phyloP scores from a whole-genome alignment of 2,888 invertebrate genomes.

The Cantharis rustica region DNA sequence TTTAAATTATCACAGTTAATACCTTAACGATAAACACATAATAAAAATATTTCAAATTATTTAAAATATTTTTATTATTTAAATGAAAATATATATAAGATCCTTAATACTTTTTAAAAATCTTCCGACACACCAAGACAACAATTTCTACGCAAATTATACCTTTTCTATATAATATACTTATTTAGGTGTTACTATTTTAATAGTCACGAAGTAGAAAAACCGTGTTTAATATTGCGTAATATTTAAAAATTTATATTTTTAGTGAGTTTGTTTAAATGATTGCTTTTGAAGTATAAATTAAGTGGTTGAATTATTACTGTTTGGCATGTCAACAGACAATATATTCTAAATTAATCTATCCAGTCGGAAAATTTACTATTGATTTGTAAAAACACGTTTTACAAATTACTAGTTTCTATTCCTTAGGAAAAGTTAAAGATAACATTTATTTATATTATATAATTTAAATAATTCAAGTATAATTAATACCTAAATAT shows the following conservation, averaged over 20 bases:
- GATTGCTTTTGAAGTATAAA: slow-evolving; percentile 10
- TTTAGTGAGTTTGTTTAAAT: not conserved
- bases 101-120: not conserved
- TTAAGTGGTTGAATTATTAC: slow-evolving; percentile 22
- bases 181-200: not conserved
- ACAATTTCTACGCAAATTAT: not conserved
- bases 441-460: slow-evolving; percentile 21
- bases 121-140: not conserved
- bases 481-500: slow-evolving; percentile 11
- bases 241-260: not conserved
- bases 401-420: slow-evolving; percentile 12
- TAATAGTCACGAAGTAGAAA: not conserved
- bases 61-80: not conserved
- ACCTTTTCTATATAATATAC: not conserved
- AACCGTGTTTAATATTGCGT: not conserved
- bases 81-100: not conserved
- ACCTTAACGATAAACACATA: not conserved
- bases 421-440: slow-evolving; percentile 12
- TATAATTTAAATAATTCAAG: slow-evolving; percentile 12
- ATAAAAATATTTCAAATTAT: no score
- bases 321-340: slow-evolving; percentile 18
- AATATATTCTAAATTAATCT: slow-evolving; percentile 23
- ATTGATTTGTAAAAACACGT: slow-evolving; percentile 19
- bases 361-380: slow-evolving; percentile 19
- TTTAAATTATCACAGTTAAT: not conserved